Percentiles rank a stretch among this genome's conserved stretches.
phyloP scores from a whole-genome alignment of 2,797 vertebrate genomes.

The Coregonus suidteri region DNA sequence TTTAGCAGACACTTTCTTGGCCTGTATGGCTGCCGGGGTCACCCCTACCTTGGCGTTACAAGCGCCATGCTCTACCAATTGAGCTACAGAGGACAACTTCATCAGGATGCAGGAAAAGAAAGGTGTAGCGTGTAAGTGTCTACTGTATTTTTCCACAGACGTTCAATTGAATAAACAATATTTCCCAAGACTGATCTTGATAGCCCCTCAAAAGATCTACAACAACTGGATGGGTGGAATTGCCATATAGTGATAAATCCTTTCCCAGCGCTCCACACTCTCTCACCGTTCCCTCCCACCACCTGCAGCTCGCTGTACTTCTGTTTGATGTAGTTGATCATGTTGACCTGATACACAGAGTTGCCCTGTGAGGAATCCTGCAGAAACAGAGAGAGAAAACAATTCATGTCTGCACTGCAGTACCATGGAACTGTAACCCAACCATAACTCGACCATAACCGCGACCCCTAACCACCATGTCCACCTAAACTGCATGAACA shows the following conservation, averaged over 20 bases:
- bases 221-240: not conserved
- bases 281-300: slow-evolving; percentile 86
- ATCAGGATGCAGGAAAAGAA: not conserved
- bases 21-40: no score
- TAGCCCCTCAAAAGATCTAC: not conserved
- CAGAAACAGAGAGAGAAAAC: slow-evolving; percentile 1
- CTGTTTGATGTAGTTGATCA: slow-evolving; percentile 90
- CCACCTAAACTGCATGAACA: no score
- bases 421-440: not conserved
- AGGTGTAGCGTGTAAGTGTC: no score
- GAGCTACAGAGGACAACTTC: no score
- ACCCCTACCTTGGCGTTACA: no score
- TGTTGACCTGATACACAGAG: slow-evolving; percentile 90
- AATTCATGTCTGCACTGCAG: slow-evolving; percentile 53
- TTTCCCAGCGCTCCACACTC: not conserved
- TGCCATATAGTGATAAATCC: not conserved
- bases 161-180: not conserved
- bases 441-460: not conserved
- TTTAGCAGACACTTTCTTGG: no score
- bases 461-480: no score
- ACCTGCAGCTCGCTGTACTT: slow-evolving; percentile 88
- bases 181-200: not conserved
- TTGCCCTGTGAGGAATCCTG: slow-evolving; percentile 94
- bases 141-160: not conserved
- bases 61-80: no score